Percentiles rank a stretch among this genome's conserved stretches.
These are phyloP conservation scores for Neria commutata DNA, from an alignment of 2,888 invertebrate species.

Conservation along the genomic window DNA sequence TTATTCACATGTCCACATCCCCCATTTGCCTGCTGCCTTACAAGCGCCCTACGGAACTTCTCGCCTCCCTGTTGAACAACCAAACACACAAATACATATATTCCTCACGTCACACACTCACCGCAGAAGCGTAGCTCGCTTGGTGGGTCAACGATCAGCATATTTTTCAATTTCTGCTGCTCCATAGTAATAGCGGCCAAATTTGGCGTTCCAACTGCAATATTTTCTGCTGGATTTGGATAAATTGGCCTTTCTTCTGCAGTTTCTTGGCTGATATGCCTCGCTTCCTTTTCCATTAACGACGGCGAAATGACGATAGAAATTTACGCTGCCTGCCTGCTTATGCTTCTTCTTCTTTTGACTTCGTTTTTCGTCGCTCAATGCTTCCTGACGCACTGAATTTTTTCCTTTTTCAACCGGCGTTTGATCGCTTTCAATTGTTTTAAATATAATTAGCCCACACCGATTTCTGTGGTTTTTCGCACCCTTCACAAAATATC, in stretches of 20 bases:
- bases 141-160: constrained; percentile 86
- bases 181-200: too few species aligned
- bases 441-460: not conserved
- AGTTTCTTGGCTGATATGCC: not conserved
- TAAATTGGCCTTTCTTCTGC: not conserved
- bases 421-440: too few species aligned
- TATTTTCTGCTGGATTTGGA: too few species aligned
- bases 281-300: constrained; percentile 13
- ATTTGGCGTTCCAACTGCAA: not conserved
- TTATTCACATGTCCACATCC: too few species aligned
- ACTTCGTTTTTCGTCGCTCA: constrained; percentile 14
- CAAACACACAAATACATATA: not conserved
- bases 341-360: constrained; percentile 7
- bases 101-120: constrained; percentile 63
- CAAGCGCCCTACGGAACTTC: too few species aligned
- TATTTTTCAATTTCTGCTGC: constrained; percentile 66
- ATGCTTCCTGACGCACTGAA: constrained; percentile 17
- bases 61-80: not conserved
- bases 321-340: constrained; percentile 22
- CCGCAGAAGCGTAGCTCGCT: constrained; percentile 89
- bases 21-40: too few species aligned
- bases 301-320: constrained; percentile 9
- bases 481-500: not conserved
- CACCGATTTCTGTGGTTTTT: not conserved
- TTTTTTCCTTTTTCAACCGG: not conserved